Evolutionary conservation across 2,888 invertebrate genomes (phyloP), one percentile per base, ranked within the genome.

Genomic region (Temnothorax ravouxi): DNA sequence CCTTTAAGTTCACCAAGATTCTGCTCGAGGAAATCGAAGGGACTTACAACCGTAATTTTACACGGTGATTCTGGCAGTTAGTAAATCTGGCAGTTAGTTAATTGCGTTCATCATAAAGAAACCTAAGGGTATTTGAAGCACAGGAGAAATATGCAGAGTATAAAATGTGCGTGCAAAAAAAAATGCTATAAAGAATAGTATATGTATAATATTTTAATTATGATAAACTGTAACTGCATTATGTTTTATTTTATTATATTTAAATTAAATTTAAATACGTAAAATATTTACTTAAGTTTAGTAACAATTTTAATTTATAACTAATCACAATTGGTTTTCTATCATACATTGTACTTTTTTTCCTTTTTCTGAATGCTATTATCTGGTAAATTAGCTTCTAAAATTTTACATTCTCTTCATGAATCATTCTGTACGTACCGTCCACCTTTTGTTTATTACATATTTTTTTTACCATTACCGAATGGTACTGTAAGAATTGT

Each of bases 1-100:
- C 25, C 41, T 72, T 56, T 18, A 47, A 44, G 76, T 67, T 82
- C 62, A 38, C 50, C 18, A 29, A 29, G 67, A 69, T 62, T 25
- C 21, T 66, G 41, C 15, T 18, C 5, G 34, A 38, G 11, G 54
- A 52, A n/a, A 54, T 66, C 34, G 34, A 59, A 47, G 25, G 47
- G 50, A 80, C 72, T 56, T 67, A n/a, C 13, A 18, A n/a, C 5
- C 4, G 18, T n/a, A 21, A 59, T 0, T 21, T 21, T 64, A 38
- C 18, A 25, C 3, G 11, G 11, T 52, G 2, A 52, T 56, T 76
- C 8, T n/a, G n/a, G n/a, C n/a, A n/a, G n/a, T n/a, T n/a, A n/a
- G 11, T 44, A 29, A 61, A 75, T 47, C 9, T 34, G 47, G 18
- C 9, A 76, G n/a, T 52, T 52, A 13, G 11, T 64, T 76, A 62